These are phyloP conservation scores for Coracopsis vasa DNA, from an alignment of 2,113 vertebrate species.

Conservation along the genomic window DNA sequence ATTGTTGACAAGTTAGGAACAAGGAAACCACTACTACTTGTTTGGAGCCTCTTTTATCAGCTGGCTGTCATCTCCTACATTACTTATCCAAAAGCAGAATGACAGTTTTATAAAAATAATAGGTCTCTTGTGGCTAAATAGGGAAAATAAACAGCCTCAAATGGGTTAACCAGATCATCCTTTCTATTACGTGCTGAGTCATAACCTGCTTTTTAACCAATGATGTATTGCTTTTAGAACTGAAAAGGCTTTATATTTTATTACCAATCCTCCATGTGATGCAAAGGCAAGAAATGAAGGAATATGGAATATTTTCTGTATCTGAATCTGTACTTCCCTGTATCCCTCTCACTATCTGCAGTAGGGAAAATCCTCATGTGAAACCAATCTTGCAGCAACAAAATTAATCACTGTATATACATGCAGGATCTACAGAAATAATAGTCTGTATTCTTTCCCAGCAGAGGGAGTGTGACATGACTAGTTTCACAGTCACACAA, in stretches of 20 bases:
- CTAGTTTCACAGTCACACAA: not conserved
- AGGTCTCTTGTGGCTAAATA: not conserved
- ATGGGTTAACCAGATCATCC: constrained; percentile 15
- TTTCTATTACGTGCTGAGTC: not conserved
- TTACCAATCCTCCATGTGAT: not conserved
- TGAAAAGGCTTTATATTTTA: not conserved
- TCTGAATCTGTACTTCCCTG: not conserved
- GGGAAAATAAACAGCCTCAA: not conserved
- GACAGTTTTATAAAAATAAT: constrained; percentile 3
- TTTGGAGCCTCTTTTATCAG: constrained; percentile 1
- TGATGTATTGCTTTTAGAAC: not conserved
- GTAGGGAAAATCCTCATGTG: not conserved
- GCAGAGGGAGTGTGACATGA: not conserved
- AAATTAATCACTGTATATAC: not conserved
- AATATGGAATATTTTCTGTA: not conserved
- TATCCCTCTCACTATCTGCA: not conserved
- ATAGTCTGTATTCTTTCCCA: not conserved
- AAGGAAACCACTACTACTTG: not conserved
- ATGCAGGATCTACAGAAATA: not conserved
- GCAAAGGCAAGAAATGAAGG: not conserved
- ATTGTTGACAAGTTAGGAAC: not conserved
- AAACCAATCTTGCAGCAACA: not conserved
- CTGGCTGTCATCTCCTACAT: not conserved
- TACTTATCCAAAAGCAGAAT: not conserved
- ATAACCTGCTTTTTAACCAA: not conserved